phyloP scores from a whole-genome alignment of 2,797 vertebrate genomes.

The Poecilia velifera region DNA sequence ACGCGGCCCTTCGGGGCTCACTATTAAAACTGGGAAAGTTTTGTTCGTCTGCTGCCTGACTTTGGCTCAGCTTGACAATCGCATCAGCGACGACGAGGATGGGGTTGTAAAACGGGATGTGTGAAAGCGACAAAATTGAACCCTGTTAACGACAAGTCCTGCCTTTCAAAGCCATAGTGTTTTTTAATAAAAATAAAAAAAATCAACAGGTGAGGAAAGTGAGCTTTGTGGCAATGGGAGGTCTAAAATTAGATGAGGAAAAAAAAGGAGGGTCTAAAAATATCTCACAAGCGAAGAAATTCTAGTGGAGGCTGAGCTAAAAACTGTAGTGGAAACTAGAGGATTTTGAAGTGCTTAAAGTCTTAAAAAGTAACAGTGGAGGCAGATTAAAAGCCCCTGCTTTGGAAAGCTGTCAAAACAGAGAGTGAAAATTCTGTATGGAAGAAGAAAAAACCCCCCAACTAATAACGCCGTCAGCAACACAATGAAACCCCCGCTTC shows the following conservation, averaged over 20 bases:
- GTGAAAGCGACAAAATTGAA: conserved; percentile 17
- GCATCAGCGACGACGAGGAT: conserved; percentile 26
- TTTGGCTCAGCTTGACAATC: conserved; percentile 14
- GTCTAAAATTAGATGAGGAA: conserved; percentile 16
- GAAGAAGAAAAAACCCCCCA: conserved; percentile 25
- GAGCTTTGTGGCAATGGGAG: background rate
- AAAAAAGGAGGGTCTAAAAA: conserved; percentile 54
- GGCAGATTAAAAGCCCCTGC: conserved; percentile 53
- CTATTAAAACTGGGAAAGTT: conserved; percentile 61
- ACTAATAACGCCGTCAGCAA: conserved; percentile 60
- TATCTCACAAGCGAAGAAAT: conserved; percentile 59
- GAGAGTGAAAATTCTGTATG: conserved; percentile 52
- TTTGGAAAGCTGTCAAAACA: conserved; percentile 66
- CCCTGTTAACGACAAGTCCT: conserved; percentile 35
- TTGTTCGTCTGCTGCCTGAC: conserved; percentile 33
- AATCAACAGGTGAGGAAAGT: conserved; percentile 20
- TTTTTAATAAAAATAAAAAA: conserved; percentile 16
- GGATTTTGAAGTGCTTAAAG: conserved; percentile 70
- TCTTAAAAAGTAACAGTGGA: conserved; percentile 67
- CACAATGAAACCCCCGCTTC: conserved; percentile 68
- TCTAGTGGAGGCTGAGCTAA: conserved; percentile 59
- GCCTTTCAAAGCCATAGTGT: conserved; percentile 32
- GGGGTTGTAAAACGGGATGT: conserved; percentile 16
- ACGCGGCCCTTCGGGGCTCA: conserved; percentile 51
- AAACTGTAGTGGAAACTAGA: conserved; percentile 57